Percentiles rank a stretch among this genome's conserved stretches.
Evolutionary conservation across 2,797 vertebrate species (phyloP).

Genomic region (Melopsittacus undulatus): DNA sequence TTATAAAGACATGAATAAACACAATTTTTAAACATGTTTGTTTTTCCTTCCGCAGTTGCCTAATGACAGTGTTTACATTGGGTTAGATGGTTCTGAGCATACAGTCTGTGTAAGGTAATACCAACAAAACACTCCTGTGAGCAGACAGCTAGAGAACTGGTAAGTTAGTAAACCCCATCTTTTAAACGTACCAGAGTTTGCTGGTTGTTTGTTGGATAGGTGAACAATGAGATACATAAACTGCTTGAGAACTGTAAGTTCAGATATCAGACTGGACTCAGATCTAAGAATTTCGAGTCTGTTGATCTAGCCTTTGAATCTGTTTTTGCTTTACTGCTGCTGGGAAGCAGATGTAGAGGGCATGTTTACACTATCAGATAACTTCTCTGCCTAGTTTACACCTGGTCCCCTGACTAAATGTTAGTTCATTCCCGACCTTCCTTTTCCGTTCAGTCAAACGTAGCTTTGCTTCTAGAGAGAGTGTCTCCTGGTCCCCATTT

Average conservation of each 20-base stretch:
- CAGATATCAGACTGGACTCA: neutral
- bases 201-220: neutral
- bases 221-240: neutral
- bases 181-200: neutral
- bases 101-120: neutral
- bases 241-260: neutral
- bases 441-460: neutral
- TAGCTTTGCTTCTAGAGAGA: neutral
- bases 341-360: slow-evolving; percentile 20
- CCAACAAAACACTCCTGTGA: neutral
- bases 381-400: slow-evolving; percentile 23
- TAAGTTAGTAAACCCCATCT: neutral
- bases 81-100: neutral
- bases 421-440: slow-evolving; percentile 16
- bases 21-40: neutral
- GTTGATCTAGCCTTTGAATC: neutral
- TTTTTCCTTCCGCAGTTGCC: neutral
- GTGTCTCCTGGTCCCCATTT: neutral
- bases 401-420: slow-evolving; percentile 37
- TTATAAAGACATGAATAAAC: neutral
- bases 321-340: slow-evolving; percentile 24
- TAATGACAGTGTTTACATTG: neutral
- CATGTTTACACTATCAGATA: slow-evolving; percentile 26
- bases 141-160: neutral
- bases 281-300: slow-evolving; percentile 7